Conservation (phyloP, 2,888 invertebrate species). For the Resseliella maxima region DNA sequence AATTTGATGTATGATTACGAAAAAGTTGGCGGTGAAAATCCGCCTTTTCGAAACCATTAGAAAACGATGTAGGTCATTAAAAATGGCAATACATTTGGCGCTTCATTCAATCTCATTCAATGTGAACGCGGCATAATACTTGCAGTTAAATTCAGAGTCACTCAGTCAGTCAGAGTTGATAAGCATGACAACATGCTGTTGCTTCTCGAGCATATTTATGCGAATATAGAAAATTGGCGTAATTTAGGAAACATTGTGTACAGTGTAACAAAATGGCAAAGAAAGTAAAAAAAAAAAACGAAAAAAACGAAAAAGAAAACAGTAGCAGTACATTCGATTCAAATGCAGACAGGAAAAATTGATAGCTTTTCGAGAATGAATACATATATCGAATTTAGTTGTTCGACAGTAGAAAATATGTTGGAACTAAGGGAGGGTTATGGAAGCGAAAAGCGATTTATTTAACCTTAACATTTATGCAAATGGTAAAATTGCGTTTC, state of each 20-base stretch:
- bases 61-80: neutral
- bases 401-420: neutral
- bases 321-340: too few species aligned
- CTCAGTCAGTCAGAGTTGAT: too few species aligned
- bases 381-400: neutral
- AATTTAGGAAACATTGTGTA: neutral
- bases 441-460: neutral
- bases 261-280: neutral
- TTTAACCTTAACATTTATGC: neutral
- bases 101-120: neutral
- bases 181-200: neutral
- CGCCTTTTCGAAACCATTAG: neutral
- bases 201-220: neutral
- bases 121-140: neutral
- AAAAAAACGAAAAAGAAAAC: too few species aligned
- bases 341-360: neutral
- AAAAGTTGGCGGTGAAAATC: neutral
- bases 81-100: neutral
- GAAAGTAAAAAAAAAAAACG: too few species aligned
- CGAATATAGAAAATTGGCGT: neutral
- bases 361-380: neutral
- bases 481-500: conserved; percentile 12
- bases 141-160: neutral
- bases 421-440: neutral
- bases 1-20: neutral